Base-by-base conservation (phyloP, 2,113 vertebrate species). In the Osmerus mordax region DNA sequence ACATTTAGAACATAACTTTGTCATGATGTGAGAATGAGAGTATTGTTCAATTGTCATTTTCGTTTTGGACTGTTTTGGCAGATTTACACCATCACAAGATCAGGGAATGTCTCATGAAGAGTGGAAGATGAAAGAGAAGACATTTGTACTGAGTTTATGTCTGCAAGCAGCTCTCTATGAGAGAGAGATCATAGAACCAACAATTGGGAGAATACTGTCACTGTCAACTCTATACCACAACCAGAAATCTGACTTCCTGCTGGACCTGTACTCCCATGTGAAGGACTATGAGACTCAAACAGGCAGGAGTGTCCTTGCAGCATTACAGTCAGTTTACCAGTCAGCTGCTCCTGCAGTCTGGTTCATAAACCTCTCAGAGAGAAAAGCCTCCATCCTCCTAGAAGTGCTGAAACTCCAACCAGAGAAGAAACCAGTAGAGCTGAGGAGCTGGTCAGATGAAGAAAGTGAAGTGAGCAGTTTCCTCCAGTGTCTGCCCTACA, bases 381-480 rank as follows among this genome's bases (percentile, higher is more conserved):
- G 25, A 60, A 74, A 70, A 16, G 36, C 29, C 15, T 73, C 74
- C 14, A n/a, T 67, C 36, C 59, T 76, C 25, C 74, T 72, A 60
- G 64, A 80, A 62, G 60, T 80, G 66, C 67, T 80, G 63, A 71
- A 81, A 67, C 72, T 72, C 51, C 79, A 81, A 28, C 55, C 14
- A 58, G 68, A 51, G 47, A 81, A 75, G 79, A 78, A 65, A 75
- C 54, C 69, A 53, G 15, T 53, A 53, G 52, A 4, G 3, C 52
- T 53, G 52, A 12, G 4, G 52, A 3, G 15, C 52, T 53, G 52
- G 52, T 53, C 52, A 53, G 52, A 53, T 53, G 52, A 53, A 53
- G 52, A 53, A 0, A 5, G 52, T 9, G 52, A 53, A 53, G 52
- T 53, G 52, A 53, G 52, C 0, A 53, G 52, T 53, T 53, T 53